Conservation (phyloP, 2,113 vertebrate species). For the Ibidorhyncha struthersii region DNA sequence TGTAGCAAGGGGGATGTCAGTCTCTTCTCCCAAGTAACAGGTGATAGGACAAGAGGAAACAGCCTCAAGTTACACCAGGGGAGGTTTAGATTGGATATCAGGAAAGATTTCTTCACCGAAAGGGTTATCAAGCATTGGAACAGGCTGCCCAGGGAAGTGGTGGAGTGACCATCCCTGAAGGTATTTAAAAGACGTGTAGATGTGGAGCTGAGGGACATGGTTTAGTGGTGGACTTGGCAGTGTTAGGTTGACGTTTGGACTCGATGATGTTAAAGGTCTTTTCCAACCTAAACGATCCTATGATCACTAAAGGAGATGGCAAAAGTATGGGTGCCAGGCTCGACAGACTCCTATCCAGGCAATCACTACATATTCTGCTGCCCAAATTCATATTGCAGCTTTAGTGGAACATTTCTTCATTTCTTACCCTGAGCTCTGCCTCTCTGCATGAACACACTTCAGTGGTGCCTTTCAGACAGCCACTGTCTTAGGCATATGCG, state of each 20-base stretch:
- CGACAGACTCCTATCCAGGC: not conserved
- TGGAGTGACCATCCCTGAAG: rapidly evolving
- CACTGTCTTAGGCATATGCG: not conserved
- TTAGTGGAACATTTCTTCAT: not conserved
- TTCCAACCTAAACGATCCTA: not conserved
- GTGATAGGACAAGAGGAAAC: rapidly evolving
- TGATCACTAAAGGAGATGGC: not conserved
- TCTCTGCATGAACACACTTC: not conserved
- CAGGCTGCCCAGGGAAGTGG: not conserved
- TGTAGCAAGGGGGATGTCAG: rapidly evolving
- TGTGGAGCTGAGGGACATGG: rapidly evolving
- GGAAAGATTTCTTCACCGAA: rapidly evolving
- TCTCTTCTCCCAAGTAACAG: too few species aligned
- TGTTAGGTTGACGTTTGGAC: rapidly evolving
- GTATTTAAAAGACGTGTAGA: not conserved
- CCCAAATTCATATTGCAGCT: not conserved
- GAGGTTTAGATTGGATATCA: not conserved
- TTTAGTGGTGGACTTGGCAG: not conserved
- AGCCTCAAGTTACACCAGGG: not conserved
- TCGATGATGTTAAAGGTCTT: not conserved
- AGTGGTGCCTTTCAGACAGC: not conserved
- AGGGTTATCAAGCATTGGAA: not conserved
- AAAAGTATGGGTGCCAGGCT: not conserved
- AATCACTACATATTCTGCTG: not conserved
- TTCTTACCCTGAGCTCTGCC: not conserved